These are phyloP conservation scores for Bombus haemorrhoidalis DNA, from an alignment of 1,140 invertebrate species.

Conservation along the genomic window DNA sequence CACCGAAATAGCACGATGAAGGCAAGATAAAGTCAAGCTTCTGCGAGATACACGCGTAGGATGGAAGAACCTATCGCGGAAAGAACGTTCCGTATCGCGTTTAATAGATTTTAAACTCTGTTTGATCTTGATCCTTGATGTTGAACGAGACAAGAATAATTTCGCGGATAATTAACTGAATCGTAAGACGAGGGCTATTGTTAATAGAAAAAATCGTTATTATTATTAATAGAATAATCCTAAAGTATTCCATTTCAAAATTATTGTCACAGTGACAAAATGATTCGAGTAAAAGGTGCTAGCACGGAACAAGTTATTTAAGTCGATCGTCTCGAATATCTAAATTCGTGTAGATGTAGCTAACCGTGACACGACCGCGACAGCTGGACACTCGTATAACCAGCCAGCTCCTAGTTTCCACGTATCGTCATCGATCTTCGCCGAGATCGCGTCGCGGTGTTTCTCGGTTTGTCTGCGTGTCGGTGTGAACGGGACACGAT, in stretches of 20 bases:
- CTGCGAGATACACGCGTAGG: not conserved
- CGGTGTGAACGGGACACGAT: conserved; percentile 53
- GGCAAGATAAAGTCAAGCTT: conserved; percentile 10
- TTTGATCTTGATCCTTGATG: not conserved
- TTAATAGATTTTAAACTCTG: not conserved
- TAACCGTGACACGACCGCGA: conserved; percentile 53
- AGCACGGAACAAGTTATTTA: conserved; percentile 48
- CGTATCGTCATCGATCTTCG: conserved; percentile 54
- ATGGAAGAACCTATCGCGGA: not conserved
- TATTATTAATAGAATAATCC: too few relatives aligned
- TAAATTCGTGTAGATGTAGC: conserved; percentile 33
- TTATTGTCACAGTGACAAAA: not conserved
- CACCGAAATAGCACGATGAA: conserved; percentile 54
- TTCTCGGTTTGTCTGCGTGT: conserved; percentile 10
- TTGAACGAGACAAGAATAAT: not conserved
- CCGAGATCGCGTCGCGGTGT: conserved; percentile 16
- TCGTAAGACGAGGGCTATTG: not conserved
- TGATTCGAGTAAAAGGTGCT: not conserved
- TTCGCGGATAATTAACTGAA: not conserved
- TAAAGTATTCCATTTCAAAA: not conserved
- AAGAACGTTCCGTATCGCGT: too few relatives aligned
- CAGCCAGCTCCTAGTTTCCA: conserved; percentile 39
- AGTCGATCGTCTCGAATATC: conserved; percentile 8
- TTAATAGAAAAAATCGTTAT: too few relatives aligned
- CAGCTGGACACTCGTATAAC: conserved; percentile 56